Percentiles rank a stretch among this genome's conserved stretches.
Evolutionary conservation across 64 coral and sea anemone species (phyloP).

Genomic region (Montipora sp.): DNA sequence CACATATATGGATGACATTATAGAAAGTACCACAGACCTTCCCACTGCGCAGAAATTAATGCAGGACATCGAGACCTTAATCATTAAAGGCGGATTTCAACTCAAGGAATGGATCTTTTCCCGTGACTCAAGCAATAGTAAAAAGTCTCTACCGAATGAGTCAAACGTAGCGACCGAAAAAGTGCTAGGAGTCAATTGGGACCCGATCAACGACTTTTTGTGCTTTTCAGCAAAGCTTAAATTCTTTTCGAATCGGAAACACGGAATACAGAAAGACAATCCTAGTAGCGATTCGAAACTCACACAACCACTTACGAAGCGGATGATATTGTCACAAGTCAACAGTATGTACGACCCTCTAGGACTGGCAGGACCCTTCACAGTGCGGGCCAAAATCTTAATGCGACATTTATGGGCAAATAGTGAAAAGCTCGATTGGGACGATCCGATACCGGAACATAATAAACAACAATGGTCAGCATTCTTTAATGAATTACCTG

Average conservation of each 20-base stretch:
- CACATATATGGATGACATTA: slow-evolving; percentile 27
- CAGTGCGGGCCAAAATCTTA: slow-evolving; percentile 27
- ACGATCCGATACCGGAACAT: slow-evolving; percentile 12
- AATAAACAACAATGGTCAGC: slow-evolving; percentile 7
- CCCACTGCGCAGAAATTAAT: not conserved
- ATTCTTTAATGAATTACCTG: slow-evolving; percentile 12
- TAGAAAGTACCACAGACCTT: not conserved
- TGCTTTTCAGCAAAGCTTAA: slow-evolving; percentile 22
- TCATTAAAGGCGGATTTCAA: slow-evolving; percentile 45
- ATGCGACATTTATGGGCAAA: slow-evolving; percentile 32
- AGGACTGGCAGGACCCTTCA: slow-evolving; percentile 49
- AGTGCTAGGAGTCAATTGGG: slow-evolving; percentile 41
- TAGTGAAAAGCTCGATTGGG: slow-evolving; percentile 21
- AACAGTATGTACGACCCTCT: slow-evolving; percentile 41
- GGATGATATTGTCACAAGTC: slow-evolving; percentile 34
- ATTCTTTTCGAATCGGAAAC: slow-evolving; percentile 3
- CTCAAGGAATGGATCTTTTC: slow-evolving; percentile 67
- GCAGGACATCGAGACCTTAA: slow-evolving; percentile 46
- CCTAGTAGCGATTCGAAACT: not conserved
- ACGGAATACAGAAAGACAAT: not conserved
- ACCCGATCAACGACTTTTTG: slow-evolving; percentile 23
- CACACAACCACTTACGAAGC: slow-evolving; percentile 20
- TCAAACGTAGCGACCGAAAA: slow-evolving; percentile 16
- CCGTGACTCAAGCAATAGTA: slow-evolving; percentile 4
- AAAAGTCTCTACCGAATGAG: not conserved